phyloP scores from a whole-genome alignment of 2,888 invertebrate species.

The Dasypolia templi region DNA sequence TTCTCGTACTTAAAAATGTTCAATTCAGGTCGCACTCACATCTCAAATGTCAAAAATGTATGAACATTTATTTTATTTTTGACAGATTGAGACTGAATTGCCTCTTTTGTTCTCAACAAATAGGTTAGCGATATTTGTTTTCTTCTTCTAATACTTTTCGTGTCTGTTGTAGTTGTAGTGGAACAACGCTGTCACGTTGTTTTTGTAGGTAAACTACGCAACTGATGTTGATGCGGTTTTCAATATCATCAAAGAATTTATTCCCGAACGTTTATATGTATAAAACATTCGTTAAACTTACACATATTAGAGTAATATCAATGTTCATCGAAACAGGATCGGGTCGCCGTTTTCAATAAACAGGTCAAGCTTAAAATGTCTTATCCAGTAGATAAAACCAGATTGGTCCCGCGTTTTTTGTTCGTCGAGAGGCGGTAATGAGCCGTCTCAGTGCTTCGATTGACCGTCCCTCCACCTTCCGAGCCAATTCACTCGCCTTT shows the following conservation, averaged over 20 bases:
- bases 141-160: background rate
- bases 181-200: background rate
- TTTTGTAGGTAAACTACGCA: background rate
- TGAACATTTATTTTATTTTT: too few species aligned
- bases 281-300: too few species aligned
- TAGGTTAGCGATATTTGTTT: slow-evolving; percentile 52
- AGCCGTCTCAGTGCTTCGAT: slow-evolving; percentile 86
- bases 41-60: too few species aligned
- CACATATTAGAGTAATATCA: background rate
- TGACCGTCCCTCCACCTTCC: slow-evolving; percentile 83
- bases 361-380: slow-evolving; percentile 63
- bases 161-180: too few species aligned
- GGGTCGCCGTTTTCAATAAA: slow-evolving; percentile 53
- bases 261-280: background rate
- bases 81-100: too few species aligned
- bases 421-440: slow-evolving; percentile 80
- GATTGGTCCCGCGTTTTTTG: slow-evolving; percentile 69
- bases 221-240: too few species aligned
- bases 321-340: background rate
- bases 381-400: slow-evolving; percentile 66
- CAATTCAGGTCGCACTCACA: too few species aligned
- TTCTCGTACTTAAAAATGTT: too few species aligned
- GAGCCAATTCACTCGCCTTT: slow-evolving; percentile 82
- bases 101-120: slow-evolving; percentile 49
- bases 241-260: background rate